Conservation (phyloP, 2,888 invertebrate genomes). For the Rhogogaster chlorosoma region DNA sequence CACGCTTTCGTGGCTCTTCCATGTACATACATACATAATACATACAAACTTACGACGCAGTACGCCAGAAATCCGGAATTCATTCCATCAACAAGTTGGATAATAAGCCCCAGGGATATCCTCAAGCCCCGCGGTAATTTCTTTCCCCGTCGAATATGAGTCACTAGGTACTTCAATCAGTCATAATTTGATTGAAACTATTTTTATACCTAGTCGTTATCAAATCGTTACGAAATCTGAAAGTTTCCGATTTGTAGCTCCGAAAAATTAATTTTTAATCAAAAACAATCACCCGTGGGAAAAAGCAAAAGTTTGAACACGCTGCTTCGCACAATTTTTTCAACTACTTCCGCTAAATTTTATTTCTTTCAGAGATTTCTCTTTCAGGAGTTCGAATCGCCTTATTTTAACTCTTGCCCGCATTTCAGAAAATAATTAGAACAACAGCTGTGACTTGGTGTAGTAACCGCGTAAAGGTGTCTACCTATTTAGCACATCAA, state of each 20-base stretch:
- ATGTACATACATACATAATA: conserved; percentile 54
- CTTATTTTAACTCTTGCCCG: neutral
- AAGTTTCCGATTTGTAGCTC: neutral
- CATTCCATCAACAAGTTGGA: conserved; percentile 27
- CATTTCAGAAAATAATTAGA: neutral
- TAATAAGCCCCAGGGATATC: neutral
- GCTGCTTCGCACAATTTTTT: neutral
- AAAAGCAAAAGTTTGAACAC: neutral
- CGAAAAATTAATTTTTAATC: neutral
- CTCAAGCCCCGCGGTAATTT: neutral
- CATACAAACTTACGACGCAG: neutral
- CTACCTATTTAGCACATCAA: neutral
- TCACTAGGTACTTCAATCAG: neutral
- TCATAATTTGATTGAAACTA: neutral
- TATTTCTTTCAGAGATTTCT: neutral
- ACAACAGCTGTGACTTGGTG: neutral
- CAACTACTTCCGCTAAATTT: conserved; percentile 4
- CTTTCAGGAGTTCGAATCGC: neutral
- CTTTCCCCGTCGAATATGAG: neutral
- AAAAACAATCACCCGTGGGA: neutral
- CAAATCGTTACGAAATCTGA: neutral
- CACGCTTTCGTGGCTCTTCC: conserved; percentile 77
- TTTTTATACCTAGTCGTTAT: neutral
- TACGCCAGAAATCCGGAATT: conserved; percentile 45
- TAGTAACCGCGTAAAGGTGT: no score